Conservation (phyloP, 2,888 invertebrate species). For the Harpagoxenus sublaevis region DNA sequence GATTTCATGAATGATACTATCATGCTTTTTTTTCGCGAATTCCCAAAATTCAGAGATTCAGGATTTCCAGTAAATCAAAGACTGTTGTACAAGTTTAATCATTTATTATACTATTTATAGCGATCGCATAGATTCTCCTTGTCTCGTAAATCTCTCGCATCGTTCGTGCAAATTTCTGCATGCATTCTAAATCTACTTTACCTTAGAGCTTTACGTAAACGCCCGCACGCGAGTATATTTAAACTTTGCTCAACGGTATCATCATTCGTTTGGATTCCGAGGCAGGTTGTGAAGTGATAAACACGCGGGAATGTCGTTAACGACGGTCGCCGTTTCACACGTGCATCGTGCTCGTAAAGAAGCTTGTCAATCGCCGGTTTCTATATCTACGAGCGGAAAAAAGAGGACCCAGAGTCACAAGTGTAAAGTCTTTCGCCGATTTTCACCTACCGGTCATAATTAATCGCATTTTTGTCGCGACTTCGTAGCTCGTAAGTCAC, state of each 20-base stretch:
- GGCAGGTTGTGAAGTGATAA: conserved; percentile 36
- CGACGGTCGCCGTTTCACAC: conserved; percentile 28
- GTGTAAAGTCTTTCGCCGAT: too few relatives aligned
- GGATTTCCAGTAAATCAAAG: conserved; percentile 1
- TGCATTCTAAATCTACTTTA: background rate
- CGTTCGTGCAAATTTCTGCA: conserved; percentile 1
- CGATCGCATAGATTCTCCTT: background rate
- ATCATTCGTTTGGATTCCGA: conserved; percentile 28
- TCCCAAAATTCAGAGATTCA: background rate
- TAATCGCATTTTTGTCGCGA: too few relatives aligned
- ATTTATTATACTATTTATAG: background rate
- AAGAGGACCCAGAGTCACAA: background rate
- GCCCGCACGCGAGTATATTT: background rate
- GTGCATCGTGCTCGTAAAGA: background rate
- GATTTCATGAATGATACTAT: background rate
- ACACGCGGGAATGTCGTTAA: conserved; percentile 63
- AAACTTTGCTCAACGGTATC: conserved; percentile 13
- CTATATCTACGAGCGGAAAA: background rate
- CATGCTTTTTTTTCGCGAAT: background rate
- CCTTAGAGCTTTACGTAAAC: background rate
- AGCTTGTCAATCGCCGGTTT: background rate
- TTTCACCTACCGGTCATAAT: too few relatives aligned
- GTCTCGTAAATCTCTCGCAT: background rate
- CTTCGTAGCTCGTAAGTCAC: too few relatives aligned
- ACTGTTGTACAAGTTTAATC: conserved; percentile 1